Evolutionary conservation across 1,140 invertebrate species (phyloP), one percentile per base, ranked within the genome.

Genomic region (Nephotettix cincticeps): DNA sequence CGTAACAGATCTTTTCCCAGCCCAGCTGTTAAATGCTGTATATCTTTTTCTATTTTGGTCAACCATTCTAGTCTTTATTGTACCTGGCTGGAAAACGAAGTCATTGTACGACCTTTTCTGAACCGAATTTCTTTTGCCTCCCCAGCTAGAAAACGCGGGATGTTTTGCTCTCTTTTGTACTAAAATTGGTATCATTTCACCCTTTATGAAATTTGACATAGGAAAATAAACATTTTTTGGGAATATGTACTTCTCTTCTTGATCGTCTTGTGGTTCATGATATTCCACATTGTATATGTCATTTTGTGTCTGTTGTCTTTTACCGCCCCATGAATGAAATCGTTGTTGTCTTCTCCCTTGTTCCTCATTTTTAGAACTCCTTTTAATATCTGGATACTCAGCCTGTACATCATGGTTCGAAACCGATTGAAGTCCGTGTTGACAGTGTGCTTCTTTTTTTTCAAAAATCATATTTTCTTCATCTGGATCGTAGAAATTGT

Each of bases 1-100:
- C 14, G 4, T 36, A 19, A 45, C 30, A 68, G 65, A 69, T 71
- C 73, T 74, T 75, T 81, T 79, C 21, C 78, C 78, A 30, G 75
- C 76, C 78, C 77, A 77, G 47, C 73, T 76, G 68, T 77, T 75
- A 73, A 64, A 64, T n/a, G 61, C 61, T 3, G 28, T 2, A 64
- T 29, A 54, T 65, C 69, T 58, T 47, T 71, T 71, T 17, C 69
- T 56, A n/a, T 51, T 51, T 51, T 19, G 21, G 4, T 51, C 47
- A 19, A 21, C 14, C 21, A 21, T 51, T 4, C n/a, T 51, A 19
- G 47, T 17, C 19, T 21, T 21, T 19, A 51, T 11, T n/a, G 4
- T 4, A 9, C 47, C 21, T n/a, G 4, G n/a, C 21, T 51, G 14
- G 6, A 51, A 51, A 51, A 51, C 47, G 4, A n/a, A n/a, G 47